A percentile compares a stretch with the other conserved stretches of the same genome.
Evolutionary conservation across 1,140 invertebrate genomes (phyloP).

Genomic region (Pseudomyrmex concolor): DNA sequence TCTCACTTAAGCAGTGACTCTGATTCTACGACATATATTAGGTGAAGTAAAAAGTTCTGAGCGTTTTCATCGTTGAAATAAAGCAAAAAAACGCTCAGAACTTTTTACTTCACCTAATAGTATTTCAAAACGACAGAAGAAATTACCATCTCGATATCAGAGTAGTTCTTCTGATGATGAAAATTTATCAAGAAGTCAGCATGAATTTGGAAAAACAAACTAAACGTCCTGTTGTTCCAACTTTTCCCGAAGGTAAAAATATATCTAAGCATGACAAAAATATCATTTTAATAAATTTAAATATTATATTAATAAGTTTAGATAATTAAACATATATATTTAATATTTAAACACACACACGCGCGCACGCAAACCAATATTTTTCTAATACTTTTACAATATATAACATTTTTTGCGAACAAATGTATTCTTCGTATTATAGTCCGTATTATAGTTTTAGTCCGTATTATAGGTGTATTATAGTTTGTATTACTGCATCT

Average conservation of each 20-base stretch:
- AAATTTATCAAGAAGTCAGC: not conserved
- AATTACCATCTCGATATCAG: not conserved
- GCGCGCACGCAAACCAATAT: not conserved
- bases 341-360: not conserved
- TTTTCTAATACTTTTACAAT: not conserved
- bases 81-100: too few species aligned
- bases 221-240: not conserved
- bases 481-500: not conserved
- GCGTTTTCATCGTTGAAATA: too few species aligned
- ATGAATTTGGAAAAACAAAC: not conserved
- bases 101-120: too few species aligned
- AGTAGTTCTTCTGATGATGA: not conserved
- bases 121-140: not conserved
- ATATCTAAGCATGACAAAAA: not conserved
- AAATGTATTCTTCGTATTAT: slow-evolving; percentile 3
- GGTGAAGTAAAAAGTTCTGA: too few species aligned
- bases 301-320: not conserved
- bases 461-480: too few species aligned
- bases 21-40: not conserved
- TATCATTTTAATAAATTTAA: not conserved
- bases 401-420: not conserved
- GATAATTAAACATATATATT: slow-evolving; percentile 4
- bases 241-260: not conserved
- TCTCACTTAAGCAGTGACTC: not conserved
- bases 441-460: not conserved